Evolutionary conservation across 2,113 vertebrate species (phyloP).

Genomic region (Ondatra zibethicus): DNA sequence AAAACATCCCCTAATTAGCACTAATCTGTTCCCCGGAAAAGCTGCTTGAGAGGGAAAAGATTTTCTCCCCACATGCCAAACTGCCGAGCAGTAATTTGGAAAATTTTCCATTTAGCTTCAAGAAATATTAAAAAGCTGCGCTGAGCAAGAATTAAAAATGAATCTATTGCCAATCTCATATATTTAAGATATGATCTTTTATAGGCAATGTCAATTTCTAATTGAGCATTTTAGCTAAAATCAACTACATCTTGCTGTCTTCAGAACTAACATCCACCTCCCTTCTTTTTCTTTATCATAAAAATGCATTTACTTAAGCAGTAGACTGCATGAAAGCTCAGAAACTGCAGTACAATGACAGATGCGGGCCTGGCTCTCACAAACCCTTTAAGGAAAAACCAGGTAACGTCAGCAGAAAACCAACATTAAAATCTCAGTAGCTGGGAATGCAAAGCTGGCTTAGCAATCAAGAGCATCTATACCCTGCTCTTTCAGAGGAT

Average conservation of each 20-base stretch:
- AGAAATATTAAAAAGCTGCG: slow-evolving; percentile 72
- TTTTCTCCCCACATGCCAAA: slow-evolving; percentile 42
- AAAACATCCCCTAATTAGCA: slow-evolving; percentile 75
- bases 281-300: slow-evolving; percentile 18
- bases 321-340: not conserved
- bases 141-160: slow-evolving; percentile 66
- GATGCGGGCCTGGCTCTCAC: not conserved
- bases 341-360: not conserved
- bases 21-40: slow-evolving; percentile 79
- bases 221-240: slow-evolving; percentile 56
- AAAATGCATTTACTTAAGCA: slow-evolving; percentile 10
- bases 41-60: slow-evolving; percentile 65
- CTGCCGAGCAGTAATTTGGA: slow-evolving; percentile 72
- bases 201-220: slow-evolving; percentile 49
- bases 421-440: not conserved
- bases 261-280: slow-evolving; percentile 1
- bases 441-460: not conserved
- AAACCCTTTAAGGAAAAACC: not conserved
- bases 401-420: slow-evolving; percentile 10
- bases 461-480: not conserved
- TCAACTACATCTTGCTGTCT: slow-evolving; percentile 31
- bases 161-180: slow-evolving; percentile 47
- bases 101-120: slow-evolving; percentile 79
- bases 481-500: not conserved
- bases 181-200: slow-evolving; percentile 50